Evolutionary conservation across 2,888 invertebrate genomes (phyloP).

Genomic region (Cerceris rybyensis): DNA sequence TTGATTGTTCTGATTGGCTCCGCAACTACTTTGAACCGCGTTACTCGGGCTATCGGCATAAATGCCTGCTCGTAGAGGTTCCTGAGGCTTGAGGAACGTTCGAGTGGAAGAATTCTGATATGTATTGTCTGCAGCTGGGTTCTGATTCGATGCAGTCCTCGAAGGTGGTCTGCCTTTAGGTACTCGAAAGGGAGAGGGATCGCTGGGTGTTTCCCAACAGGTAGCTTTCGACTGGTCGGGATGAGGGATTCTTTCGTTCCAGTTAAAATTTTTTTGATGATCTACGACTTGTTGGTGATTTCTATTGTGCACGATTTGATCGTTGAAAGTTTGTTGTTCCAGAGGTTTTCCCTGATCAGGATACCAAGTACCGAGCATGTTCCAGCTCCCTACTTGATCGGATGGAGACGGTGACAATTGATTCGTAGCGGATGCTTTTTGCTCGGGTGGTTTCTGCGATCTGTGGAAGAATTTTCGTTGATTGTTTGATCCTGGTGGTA

Average conservation of each 20-base stretch:
- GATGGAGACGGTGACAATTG: conserved; percentile 60
- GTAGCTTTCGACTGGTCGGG: conserved; percentile 59
- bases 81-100: conserved; percentile 86
- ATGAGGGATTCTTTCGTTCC: conserved; percentile 61
- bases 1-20: conserved; percentile 58
- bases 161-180: conserved; percentile 87
- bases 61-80: conserved; percentile 83
- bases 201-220: conserved; percentile 74
- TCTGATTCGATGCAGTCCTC: conserved; percentile 83
- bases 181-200: conserved; percentile 85
- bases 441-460: conserved; percentile 60
- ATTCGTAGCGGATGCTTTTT: conserved; percentile 53
- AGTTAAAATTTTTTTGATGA: conserved; percentile 58
- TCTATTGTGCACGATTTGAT: conserved; percentile 56
- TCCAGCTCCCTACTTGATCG: conserved; percentile 72
- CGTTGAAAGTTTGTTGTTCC: conserved; percentile 44
- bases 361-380: conserved; percentile 65
- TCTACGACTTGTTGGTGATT: conserved; percentile 56
- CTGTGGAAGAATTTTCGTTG: conserved; percentile 57
- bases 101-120: conserved; percentile 77
- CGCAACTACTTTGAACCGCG: conserved; percentile 52
- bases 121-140: conserved; percentile 82
- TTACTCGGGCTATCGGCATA: conserved; percentile 64
- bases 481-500: conserved; percentile 48
- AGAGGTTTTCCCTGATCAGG: conserved; percentile 53